Percentiles rank a stretch among this genome's conserved stretches.
Evolutionary conservation across 2,888 invertebrate species (phyloP).

Genomic region (Cordilura impudica): DNA sequence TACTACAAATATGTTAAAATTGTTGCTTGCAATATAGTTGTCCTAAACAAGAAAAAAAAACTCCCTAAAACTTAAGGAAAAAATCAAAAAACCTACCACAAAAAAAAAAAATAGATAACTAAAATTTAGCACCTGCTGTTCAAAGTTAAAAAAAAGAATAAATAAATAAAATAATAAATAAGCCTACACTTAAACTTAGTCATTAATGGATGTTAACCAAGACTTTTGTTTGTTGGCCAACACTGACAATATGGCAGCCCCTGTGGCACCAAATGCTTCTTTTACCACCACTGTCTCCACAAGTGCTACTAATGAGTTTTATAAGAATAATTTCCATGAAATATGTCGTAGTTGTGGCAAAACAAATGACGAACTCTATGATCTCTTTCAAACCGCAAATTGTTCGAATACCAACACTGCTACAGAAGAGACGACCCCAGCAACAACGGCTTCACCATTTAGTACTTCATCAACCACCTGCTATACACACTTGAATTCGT

Average conservation of each 20-base stretch:
- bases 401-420: not conserved
- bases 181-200: constrained; percentile 21
- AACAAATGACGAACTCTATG: constrained; percentile 64
- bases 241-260: constrained; percentile 59
- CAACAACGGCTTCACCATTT: constrained; percentile 33
- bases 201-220: constrained; percentile 26
- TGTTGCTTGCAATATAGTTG: not conserved
- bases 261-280: constrained; percentile 36
- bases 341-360: constrained; percentile 67
- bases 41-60: too few relatives aligned
- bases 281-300: not conserved
- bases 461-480: constrained; percentile 60
- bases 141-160: not conserved
- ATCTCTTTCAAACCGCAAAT: constrained; percentile 62
- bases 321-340: constrained; percentile 57
- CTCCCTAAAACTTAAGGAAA: not conserved
- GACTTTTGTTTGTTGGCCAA: constrained; percentile 1
- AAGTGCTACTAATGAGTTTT: constrained; percentile 1
- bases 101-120: not conserved
- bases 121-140: not conserved
- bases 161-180: not conserved
- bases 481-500: constrained; percentile 49
- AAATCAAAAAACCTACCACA: not conserved
- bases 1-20: not conserved
- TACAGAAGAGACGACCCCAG: not conserved